These are phyloP conservation scores for Eubucco bourcierii DNA, from an alignment of 2,113 vertebrate species.

Conservation along the genomic window DNA sequence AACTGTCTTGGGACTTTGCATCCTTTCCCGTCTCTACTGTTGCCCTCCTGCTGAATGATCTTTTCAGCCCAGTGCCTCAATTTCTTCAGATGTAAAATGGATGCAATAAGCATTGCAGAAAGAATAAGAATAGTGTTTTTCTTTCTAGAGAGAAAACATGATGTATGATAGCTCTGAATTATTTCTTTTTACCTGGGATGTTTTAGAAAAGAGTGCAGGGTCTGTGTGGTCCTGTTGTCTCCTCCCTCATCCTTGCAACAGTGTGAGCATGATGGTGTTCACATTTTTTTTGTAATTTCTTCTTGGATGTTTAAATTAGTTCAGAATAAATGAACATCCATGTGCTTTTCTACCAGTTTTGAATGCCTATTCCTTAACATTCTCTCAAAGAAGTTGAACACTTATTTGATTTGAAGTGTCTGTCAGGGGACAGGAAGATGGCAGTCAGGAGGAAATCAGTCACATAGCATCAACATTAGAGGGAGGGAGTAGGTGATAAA, in stretches of 20 bases:
- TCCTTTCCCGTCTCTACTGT: neutral
- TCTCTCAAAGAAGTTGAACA: neutral
- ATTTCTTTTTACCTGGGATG: neutral
- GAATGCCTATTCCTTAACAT: neutral
- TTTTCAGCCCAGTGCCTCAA: neutral
- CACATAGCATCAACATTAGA: neutral
- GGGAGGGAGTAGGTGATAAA: neutral
- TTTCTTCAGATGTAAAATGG: constrained; percentile 1
- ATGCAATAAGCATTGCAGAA: neutral
- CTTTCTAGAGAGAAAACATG: neutral
- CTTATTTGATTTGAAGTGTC: neutral
- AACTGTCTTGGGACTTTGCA: neutral
- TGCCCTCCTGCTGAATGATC: neutral
- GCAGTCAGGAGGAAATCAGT: neutral
- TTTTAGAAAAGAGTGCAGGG: neutral
- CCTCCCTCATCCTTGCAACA: neutral
- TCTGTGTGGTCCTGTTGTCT: neutral
- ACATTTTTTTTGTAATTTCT: neutral
- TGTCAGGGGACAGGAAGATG: neutral
- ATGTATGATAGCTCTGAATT: neutral
- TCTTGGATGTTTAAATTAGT: neutral
- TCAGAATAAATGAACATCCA: neutral
- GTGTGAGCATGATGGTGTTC: neutral
- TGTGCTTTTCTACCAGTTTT: neutral
- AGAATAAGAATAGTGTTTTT: neutral